Base-by-base conservation (phyloP, 1,140 invertebrate genomes). In the Mylabris phalerata region DNA sequence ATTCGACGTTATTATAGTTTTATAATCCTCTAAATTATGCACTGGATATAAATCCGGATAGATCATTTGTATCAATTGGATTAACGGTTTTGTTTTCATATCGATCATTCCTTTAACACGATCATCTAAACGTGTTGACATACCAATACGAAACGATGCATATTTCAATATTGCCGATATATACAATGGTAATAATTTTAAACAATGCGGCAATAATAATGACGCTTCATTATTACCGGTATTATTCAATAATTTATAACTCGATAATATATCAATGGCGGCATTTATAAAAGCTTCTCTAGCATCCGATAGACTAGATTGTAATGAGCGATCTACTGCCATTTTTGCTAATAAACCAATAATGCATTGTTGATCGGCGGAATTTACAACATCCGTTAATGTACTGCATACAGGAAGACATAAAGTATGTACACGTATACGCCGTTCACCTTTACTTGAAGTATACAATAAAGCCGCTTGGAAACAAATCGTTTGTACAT, bases 401-500 rank as follows among this genome's bases (percentile, higher is more conserved):
- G 85, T 93, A 24, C 82, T 82, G 0, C 88, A 88, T 4, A 98
- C 87, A 11, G 97, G 97, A 56, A 99, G 72, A 75, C 95, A 96
- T 19, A 99, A 72, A 0, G 96, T 99, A 74, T 99, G 97, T 3
- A 99, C 97, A 61, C 98, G 82, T 69, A 99, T 99, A 61, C 96
- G 80, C 60, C 98, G 80, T 78, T 99, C 97, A 41, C 93, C 96
- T 87, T 95, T 96, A 75, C 92, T 95, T 24, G 95, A 98, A 1
- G 98, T 99, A 69, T 99, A 99, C 0, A 99, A 80, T 42, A 99
- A 74, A 10, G 98, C 97, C 4, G 95, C 95, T 79, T 99, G 98
- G 80, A 99, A 98, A 77, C 93, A 96, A 47, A 96, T 92, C 47
- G 82, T 89, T 69, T 91, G 89, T 9, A 88, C 78, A 68, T 97